Conservation (phyloP, 2,797 vertebrate genomes). For the Pempheris klunzingeri region DNA sequence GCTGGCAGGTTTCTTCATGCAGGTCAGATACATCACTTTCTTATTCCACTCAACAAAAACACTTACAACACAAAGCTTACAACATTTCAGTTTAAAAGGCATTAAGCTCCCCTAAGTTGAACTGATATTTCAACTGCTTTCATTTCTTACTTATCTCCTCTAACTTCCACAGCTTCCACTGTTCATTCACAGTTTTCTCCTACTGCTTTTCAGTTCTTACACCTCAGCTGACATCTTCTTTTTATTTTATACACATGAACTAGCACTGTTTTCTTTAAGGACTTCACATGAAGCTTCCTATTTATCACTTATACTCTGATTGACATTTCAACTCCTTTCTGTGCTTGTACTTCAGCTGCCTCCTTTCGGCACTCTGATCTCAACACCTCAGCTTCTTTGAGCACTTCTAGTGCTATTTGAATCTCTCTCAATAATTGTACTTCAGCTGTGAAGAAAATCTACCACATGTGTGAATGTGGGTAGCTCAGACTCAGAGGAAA, state of each 20-base stretch:
- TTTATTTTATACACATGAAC: not conserved
- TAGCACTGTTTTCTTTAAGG: not conserved
- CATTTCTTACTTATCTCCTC: too few relatives aligned
- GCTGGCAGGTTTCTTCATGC: slow-evolving; percentile 94
- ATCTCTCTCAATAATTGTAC: not conserved
- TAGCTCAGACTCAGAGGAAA: too few relatives aligned
- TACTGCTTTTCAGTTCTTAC: not conserved
- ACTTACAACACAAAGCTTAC: not conserved
- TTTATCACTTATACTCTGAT: not conserved
- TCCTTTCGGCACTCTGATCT: not conserved
- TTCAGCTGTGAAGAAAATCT: too few relatives aligned
- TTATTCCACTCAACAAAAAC: not conserved
- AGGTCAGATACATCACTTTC: slow-evolving; percentile 74
- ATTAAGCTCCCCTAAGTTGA: not conserved
- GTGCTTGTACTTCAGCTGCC: not conserved
- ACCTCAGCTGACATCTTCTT: not conserved
- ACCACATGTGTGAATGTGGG: too few relatives aligned
- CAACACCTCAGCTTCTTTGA: not conserved
- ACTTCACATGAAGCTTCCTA: not conserved
- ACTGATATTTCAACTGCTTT: not conserved
- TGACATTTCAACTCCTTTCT: not conserved
- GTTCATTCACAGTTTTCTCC: not conserved
- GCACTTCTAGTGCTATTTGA: not conserved
- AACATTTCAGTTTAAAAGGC: not conserved
- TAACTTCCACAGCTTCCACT: not conserved